Evolutionary conservation across 1,140 invertebrate species (phyloP).

Genomic region (Drosophila bocki): DNA sequence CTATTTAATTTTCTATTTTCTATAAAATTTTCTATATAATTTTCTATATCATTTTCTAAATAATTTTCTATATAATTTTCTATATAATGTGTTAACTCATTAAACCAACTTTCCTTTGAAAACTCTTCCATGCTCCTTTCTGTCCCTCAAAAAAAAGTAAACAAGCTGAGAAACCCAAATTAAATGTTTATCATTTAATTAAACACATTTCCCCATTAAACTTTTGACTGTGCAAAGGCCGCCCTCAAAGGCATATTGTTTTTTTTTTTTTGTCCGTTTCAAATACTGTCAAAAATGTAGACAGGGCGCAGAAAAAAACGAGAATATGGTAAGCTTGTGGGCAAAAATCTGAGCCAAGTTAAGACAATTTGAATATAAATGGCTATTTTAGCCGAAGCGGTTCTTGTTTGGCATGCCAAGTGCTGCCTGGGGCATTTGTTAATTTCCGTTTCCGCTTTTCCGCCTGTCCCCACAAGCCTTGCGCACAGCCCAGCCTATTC

Average conservation of each 20-base stretch:
- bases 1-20: too few relatives aligned
- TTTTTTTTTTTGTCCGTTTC: neutral
- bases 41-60: too few relatives aligned
- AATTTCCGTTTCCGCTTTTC: constrained; percentile 66
- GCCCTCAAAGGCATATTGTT: constrained; percentile 16
- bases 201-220: constrained; percentile 42
- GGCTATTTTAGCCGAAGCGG: constrained; percentile 49
- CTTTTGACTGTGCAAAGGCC: constrained; percentile 23
- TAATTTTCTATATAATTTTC: neutral
- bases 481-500: constrained; percentile 20
- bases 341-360: constrained; percentile 49
- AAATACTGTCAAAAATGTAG: constrained; percentile 25
- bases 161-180: constrained; percentile 18
- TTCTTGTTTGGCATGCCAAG: constrained; percentile 57
- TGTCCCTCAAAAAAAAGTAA: neutral
- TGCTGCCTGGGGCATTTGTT: constrained; percentile 69
- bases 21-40: too few relatives aligned
- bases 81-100: neutral
- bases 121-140: too few relatives aligned
- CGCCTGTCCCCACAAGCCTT: neutral
- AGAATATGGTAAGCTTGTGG: constrained; percentile 9
- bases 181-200: constrained; percentile 54
- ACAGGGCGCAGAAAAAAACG: constrained; percentile 1
- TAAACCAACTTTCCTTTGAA: neutral
- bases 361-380: constrained; percentile 77